Conservation (phyloP, 92 coral and sea anemone species). For the Blastomussa wellsi region DNA sequence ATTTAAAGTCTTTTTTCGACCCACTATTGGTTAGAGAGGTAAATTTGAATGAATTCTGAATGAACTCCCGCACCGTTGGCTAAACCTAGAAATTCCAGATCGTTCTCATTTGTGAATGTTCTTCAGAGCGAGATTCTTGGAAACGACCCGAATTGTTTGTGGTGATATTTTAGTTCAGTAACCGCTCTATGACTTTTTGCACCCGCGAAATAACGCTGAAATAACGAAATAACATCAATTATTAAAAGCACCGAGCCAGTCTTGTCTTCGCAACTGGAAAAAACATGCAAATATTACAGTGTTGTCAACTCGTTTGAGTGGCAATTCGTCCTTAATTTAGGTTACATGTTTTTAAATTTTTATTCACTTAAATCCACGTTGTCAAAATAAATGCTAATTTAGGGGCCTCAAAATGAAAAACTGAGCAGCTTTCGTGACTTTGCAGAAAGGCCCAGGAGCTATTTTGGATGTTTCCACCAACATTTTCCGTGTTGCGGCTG, state of each 20-base stretch:
- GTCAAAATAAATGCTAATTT: neutral
- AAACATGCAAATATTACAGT: neutral
- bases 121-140: neutral
- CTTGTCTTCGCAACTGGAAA: neutral
- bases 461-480: slow-evolving; percentile 1
- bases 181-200: neutral
- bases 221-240: neutral
- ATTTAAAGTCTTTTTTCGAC: neutral
- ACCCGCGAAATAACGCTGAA: neutral
- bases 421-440: slow-evolving; percentile 25
- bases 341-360: neutral
- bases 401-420: neutral
- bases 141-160: neutral
- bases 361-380: neutral
- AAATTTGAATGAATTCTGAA: neutral
- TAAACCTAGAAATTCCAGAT: neutral
- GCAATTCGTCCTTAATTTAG: neutral
- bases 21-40: neutral
- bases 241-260: neutral
- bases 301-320: neutral
- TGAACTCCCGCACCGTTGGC: neutral
- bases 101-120: neutral
- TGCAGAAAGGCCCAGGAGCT: neutral
- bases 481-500: slow-evolving; percentile 46
- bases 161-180: neutral